These are phyloP conservation scores for Imbricaverruca yamaguchii DNA, from an alignment of 2,888 invertebrate genomes.

Conservation along the genomic window DNA sequence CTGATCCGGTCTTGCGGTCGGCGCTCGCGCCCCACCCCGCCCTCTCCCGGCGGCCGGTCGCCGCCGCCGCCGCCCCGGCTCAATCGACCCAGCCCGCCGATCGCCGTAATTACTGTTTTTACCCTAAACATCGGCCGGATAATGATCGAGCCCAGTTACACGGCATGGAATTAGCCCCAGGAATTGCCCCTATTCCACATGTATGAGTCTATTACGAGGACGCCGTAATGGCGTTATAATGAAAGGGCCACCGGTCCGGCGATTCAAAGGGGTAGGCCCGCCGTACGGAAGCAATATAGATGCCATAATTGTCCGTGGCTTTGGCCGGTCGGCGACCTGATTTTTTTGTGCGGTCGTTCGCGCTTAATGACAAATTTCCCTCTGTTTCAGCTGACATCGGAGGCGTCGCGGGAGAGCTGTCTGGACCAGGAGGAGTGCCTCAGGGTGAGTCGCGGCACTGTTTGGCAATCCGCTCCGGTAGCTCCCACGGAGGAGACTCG, in stretches of 20 bases:
- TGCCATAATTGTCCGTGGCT: background rate
- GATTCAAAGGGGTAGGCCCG: background rate
- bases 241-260: background rate
- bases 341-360: background rate
- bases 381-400: background rate
- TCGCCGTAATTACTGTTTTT: slow-evolving; percentile 3
- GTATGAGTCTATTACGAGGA: background rate
- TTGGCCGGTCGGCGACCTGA: background rate
- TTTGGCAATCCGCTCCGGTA: no score
- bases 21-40: background rate
- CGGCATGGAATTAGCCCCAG: background rate
- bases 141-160: background rate
- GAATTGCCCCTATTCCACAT: background rate
- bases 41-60: background rate
- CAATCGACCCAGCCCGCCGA: background rate
- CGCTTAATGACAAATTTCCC: background rate
- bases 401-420: background rate
- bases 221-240: slow-evolving; percentile 10
- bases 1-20: no score
- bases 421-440: background rate
- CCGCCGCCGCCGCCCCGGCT: no score
- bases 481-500: no score
- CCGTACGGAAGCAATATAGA: background rate
- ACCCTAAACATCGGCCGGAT: background rate
- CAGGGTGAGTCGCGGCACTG: background rate